Base-by-base conservation (phyloP, 2,888 invertebrate species). In the Nysson spinosus region DNA sequence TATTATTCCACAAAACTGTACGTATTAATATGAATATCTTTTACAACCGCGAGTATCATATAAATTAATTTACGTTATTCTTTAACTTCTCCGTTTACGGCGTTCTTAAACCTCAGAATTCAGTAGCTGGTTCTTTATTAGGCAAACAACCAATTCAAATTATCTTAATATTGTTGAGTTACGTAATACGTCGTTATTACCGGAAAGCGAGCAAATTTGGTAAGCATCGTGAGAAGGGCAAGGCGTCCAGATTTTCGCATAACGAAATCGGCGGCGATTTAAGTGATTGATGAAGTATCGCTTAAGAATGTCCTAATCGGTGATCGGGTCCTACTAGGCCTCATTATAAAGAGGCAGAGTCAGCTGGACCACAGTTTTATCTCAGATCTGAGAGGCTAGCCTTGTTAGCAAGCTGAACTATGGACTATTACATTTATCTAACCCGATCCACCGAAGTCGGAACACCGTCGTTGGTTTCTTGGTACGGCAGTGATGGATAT, bases 301-400 rank as follows among this genome's bases (percentile, higher is more conserved):
- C 51, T 68, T 70, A 79, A 81, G 84, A 83, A 84, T 84, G 78
- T 75, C 76, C 81, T 84, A 84, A 84, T 84, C 84, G 84, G 78
- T 76, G 82, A 84, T 84, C 84, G 72, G 70, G 74, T 70, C 75
- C 79, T 72, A 75, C 67, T 77, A 75, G 58, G 70, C 57, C 80
- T 80, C 80, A 80, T 81, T 81, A 81, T 81, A 76, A 81, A 68
- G 70, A 69, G 67, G 11, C 68, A 57, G 47, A 70, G 75, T 66
- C 71, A 66, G 70, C 57, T 66, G 69, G 64, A 69, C 68, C 77
- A 50, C 52, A 55, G 32, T 22, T 58, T 82, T 81, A 82, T 82
- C 82, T 82, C 43, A 40, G 72, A 82, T 82, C 82, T 82, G 63
- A 63, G 70, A 76, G 70, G 71, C 75, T 73, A 81, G 79, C 75